These are phyloP conservation scores for Aphis gossypii DNA, from an alignment of 1,140 invertebrate species.

Conservation along the genomic window DNA sequence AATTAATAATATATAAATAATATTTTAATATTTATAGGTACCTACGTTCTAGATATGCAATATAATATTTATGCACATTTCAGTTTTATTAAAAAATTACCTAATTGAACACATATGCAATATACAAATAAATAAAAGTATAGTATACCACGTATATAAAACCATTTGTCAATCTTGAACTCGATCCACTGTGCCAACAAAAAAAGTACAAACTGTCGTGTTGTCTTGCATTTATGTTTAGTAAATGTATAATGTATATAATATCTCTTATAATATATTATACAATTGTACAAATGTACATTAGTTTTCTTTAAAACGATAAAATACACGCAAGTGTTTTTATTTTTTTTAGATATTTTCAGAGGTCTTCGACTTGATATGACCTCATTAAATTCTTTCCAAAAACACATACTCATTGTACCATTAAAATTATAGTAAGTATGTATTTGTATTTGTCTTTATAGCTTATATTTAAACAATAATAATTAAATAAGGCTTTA, in stretches of 20 bases:
- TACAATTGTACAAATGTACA: background rate
- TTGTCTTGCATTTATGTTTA: background rate
- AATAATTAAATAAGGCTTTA: background rate
- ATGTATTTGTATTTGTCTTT: background rate
- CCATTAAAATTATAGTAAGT: background rate
- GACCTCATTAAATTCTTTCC: background rate
- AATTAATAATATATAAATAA: background rate
- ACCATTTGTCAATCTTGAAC: background rate
- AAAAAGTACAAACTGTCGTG: constrained; percentile 29
- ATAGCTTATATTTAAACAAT: background rate
- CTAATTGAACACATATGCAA: background rate
- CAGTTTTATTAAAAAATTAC: background rate
- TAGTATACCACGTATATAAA: background rate
- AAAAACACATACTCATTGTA: background rate
- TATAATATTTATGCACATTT: background rate
- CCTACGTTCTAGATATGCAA: background rate
- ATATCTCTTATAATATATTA: background rate
- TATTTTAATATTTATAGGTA: background rate
- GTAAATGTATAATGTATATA: background rate
- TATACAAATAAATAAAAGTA: background rate
- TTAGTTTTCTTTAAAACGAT: constrained; percentile 18
- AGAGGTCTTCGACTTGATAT: constrained; percentile 21
- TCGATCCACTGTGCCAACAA: background rate
- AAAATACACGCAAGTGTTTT: constrained; percentile 26
- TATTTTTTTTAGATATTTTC: background rate